phyloP scores from a whole-genome alignment of 2,888 invertebrate genomes.

The Nomada flava region DNA sequence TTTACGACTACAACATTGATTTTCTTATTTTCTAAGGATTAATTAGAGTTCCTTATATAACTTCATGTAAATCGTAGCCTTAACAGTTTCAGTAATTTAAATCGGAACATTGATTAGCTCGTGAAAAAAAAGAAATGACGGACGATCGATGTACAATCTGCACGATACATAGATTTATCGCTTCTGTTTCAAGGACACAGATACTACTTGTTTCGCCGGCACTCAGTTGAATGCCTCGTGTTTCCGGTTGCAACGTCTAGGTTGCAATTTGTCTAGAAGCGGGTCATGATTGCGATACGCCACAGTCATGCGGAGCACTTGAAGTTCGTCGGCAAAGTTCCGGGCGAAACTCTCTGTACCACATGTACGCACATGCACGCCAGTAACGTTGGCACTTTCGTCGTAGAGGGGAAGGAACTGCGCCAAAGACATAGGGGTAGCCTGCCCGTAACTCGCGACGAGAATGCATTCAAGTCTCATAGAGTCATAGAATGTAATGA shows the following conservation, averaged over 20 bases:
- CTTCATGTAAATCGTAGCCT: no score
- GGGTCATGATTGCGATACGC: conserved; percentile 72
- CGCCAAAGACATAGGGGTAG: conserved; percentile 59
- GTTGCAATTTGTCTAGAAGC: conserved; percentile 68
- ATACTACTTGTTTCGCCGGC: conserved; percentile 41
- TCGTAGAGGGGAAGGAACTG: conserved; percentile 40
- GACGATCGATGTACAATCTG: no score
- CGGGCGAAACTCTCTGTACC: conserved; percentile 46
- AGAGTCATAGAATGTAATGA: conserved; percentile 77
- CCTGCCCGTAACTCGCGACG: conserved; percentile 60
- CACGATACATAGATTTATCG: conserved; percentile 18
- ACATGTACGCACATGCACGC: conserved; percentile 32
- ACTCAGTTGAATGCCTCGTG: conserved; percentile 39
- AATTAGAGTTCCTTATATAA: no score
- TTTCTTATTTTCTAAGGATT: no score
- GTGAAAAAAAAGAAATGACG: no score
- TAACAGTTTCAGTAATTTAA: no score
- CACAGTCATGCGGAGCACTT: conserved; percentile 67
- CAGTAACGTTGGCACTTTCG: conserved; percentile 47
- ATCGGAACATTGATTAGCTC: no score
- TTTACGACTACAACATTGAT: no score
- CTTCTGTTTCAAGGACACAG: conserved; percentile 55
- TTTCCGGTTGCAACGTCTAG: conserved; percentile 48
- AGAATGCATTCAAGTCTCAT: conserved; percentile 72
- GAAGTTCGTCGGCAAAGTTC: conserved; percentile 70